Percentiles rank a stretch among this genome's conserved stretches.
Conservation (phyloP, 2,888 invertebrate genomes). For the Pachliopta kotzebuea region DNA sequence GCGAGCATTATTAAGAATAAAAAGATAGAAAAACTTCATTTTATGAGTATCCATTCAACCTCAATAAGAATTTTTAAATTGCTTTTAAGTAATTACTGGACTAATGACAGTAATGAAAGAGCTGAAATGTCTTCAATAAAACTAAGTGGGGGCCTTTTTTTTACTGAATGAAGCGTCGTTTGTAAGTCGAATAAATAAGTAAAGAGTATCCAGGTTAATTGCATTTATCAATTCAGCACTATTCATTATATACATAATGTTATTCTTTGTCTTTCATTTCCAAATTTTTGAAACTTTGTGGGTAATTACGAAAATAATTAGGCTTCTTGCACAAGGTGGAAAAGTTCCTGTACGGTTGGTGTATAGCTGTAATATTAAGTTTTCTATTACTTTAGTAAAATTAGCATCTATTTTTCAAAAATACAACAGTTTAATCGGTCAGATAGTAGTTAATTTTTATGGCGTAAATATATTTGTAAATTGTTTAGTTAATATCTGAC, state of each 20-base stretch:
- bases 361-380: too few relatives aligned
- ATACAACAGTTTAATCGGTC: too few relatives aligned
- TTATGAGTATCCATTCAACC: background rate
- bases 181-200: background rate
- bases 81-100: constrained; percentile 7
- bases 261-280: too few relatives aligned
- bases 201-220: background rate
- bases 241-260: background rate
- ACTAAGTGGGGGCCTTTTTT: background rate
- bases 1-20: constrained; percentile 3
- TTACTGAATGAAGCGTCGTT: background rate
- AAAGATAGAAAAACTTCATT: constrained; percentile 1
- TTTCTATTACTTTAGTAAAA: too few relatives aligned
- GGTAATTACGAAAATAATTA: too few relatives aligned
- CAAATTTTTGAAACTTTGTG: too few relatives aligned
- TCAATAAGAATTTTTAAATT: constrained; percentile 4
- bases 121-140: constrained; percentile 4
- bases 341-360: too few relatives aligned
- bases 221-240: background rate
- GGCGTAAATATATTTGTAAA: too few relatives aligned
- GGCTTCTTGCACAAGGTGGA: too few relatives aligned
- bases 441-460: too few relatives aligned
- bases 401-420: too few relatives aligned
- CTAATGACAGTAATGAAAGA: constrained; percentile 3
- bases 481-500: too few relatives aligned